Conservation (phyloP, 2,113 vertebrate species). For the Rhineura floridana region DNA sequence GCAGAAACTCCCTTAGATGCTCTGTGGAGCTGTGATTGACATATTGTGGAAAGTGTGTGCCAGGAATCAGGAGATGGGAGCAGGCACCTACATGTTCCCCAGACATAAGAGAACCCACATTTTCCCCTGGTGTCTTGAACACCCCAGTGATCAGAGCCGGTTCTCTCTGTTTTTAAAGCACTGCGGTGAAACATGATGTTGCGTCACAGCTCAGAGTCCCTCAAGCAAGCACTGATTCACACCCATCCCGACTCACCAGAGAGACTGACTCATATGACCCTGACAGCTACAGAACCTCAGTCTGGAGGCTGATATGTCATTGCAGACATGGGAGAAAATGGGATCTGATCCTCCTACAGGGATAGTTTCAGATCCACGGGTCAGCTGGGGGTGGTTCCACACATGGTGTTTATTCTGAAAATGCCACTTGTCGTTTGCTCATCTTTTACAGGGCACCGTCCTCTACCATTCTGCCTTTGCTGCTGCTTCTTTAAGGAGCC, state of each 20-base stretch:
- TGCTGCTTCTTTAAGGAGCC: background rate
- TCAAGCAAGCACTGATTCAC: conserved; percentile 1
- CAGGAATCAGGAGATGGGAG: background rate
- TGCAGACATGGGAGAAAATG: background rate
- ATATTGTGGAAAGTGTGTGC: background rate
- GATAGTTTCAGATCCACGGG: background rate
- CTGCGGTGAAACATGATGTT: background rate
- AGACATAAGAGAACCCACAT: background rate
- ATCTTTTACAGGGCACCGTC: too few species aligned
- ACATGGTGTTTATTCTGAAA: background rate
- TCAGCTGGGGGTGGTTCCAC: background rate
- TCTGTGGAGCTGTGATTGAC: background rate
- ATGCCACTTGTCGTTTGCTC: too few species aligned
- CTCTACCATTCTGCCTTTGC: too few species aligned
- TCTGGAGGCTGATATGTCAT: background rate
- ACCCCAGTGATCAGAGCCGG: background rate
- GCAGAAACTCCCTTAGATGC: background rate
- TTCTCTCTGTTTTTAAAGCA: background rate
- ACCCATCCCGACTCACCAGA: background rate
- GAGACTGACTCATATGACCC: background rate
- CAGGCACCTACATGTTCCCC: conserved; percentile 2
- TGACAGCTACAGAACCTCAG: background rate
- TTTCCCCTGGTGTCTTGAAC: background rate
- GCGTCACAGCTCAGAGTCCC: background rate
- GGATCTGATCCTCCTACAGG: background rate